A percentile compares a stretch with the other conserved stretches of the same genome.
phyloP scores from a whole-genome alignment of 1,140 invertebrate genomes.

The Manduca sexta region DNA sequence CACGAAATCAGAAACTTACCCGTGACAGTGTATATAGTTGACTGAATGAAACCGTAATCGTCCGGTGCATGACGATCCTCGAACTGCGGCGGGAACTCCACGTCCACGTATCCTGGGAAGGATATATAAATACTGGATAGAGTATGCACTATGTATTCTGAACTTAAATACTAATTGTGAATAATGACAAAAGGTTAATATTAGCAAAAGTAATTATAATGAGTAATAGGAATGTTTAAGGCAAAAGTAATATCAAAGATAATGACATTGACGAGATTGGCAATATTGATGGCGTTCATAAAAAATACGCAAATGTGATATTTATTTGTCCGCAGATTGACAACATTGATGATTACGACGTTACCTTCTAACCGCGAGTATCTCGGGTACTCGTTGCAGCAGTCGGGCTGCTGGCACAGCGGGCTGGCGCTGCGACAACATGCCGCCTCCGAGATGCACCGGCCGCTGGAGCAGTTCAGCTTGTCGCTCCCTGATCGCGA shows the following conservation, averaged over 20 bases:
- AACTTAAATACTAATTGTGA: no score
- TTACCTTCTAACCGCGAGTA: slow-evolving; percentile 34
- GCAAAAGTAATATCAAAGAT: no score
- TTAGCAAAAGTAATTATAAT: no score
- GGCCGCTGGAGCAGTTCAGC: slow-evolving; percentile 51
- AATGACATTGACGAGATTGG: no score
- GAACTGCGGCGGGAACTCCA: slow-evolving; percentile 44
- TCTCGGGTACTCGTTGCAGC: slow-evolving; percentile 44
- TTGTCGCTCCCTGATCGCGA: slow-evolving; percentile 40
- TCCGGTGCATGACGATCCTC: slow-evolving; percentile 51
- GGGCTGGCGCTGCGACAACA: slow-evolving; percentile 33
- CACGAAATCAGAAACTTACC: slow-evolving; percentile 35
- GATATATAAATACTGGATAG: no score
- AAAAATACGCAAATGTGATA: no score
- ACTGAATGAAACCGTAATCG: slow-evolving; percentile 60
- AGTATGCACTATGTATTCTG: no score
- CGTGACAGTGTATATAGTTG: slow-evolving; percentile 61
- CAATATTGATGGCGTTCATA: no score
- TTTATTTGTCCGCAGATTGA: no score
- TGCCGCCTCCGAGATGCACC: slow-evolving; percentile 46
- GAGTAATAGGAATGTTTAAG: no score
- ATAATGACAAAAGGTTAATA: no score
- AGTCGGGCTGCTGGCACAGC: slow-evolving; percentile 47
- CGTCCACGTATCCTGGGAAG: slow-evolving; percentile 30
- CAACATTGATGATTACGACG: no score